Evolutionary conservation across 2,888 invertebrate genomes (phyloP), one percentile per base, ranked within the genome.

Genomic region (Hyppa rectilinea): DNA sequence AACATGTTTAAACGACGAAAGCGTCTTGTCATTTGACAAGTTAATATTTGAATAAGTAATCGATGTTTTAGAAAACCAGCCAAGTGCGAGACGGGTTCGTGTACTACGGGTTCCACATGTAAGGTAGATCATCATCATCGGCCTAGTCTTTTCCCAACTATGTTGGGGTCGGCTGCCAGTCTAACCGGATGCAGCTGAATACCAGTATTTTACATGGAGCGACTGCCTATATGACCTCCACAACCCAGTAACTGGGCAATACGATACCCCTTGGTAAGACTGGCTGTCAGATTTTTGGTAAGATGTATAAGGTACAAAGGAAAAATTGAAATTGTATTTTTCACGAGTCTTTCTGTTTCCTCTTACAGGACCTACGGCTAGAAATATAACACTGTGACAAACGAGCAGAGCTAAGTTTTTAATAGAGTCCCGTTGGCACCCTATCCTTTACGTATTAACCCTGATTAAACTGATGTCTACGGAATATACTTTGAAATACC

Each of bases 1-100:
- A 70, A 59, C 29, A 40, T 77, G 53, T 60, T 76, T 66, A 34
- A 47, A 74, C 26, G 75, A 66, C 55, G 55, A 50, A 56, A 61
- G 66, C 26, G 38, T 56, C 29, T 38, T 50, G 45, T 43, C 40
- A 59, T 55, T 66, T 56, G 75, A 66, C 66, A 75, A 66, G 26
- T 79, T 75, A 34, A 31, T 43, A 43, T 59, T 75, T 64, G 64
- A 59, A 53, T 49, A 47, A 12, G 52, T 52, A 59, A 75, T 72
- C 36, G 63, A 47, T 49, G 36, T 73, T 77, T 70, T 38, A 36
- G 40, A 61, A 56, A 45, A 52, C 4, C 6, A 17, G 26, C 23
- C 7, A 53, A 53, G 52, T 75, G 75, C 12, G 31, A 53, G 14
- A 9, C 9, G 29, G 29, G n/a, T 36, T 63, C 20, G 14, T 20